Conservation (phyloP, 2,113 vertebrate genomes). For the Brachyhypopomus gauderio region DNA sequence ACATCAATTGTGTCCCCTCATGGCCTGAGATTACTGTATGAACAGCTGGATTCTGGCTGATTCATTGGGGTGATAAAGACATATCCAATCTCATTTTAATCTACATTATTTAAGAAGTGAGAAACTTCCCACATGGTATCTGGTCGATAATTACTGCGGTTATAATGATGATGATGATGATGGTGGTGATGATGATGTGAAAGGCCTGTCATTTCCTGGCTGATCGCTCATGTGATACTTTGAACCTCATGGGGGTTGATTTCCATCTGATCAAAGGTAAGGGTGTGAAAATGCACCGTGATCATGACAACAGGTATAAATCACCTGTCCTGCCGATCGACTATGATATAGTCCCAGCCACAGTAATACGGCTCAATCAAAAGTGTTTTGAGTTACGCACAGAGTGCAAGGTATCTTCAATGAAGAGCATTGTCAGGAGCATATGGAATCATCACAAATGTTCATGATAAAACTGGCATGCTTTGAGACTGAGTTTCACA, state of each 20-base stretch:
- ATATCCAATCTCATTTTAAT: slow-evolving; percentile 54
- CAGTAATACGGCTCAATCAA: no score
- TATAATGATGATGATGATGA: slow-evolving; percentile 36
- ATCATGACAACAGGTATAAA: slow-evolving; percentile 25
- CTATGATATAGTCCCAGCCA: slow-evolving; percentile 3
- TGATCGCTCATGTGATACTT: slow-evolving; percentile 41
- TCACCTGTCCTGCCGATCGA: slow-evolving; percentile 22
- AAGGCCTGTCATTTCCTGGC: slow-evolving; percentile 22
- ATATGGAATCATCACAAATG: no score
- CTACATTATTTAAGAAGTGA: slow-evolving; percentile 51
- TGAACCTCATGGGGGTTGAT: slow-evolving; percentile 36
- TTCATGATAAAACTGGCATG: no score
- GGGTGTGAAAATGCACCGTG: slow-evolving; percentile 35
- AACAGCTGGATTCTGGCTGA: slow-evolving; percentile 56
- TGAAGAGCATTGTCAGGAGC: not conserved
- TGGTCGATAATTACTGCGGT: slow-evolving; percentile 46
- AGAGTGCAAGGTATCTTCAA: slow-evolving; percentile 26
- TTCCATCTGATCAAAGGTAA: slow-evolving; percentile 24
- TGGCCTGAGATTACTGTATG: slow-evolving; percentile 34
- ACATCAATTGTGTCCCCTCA: slow-evolving; percentile 25
- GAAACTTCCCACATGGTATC: slow-evolving; percentile 28
- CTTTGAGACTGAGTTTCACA: no score
- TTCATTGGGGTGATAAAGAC: slow-evolving; percentile 52
- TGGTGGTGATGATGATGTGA: slow-evolving; percentile 37
- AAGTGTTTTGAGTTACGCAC: slow-evolving; percentile 22